A percentile compares a stretch with the other conserved stretches of the same genome.
Evolutionary conservation across 2,797 vertebrate genomes (phyloP).

Genomic region (Potorous gilbertii): DNA sequence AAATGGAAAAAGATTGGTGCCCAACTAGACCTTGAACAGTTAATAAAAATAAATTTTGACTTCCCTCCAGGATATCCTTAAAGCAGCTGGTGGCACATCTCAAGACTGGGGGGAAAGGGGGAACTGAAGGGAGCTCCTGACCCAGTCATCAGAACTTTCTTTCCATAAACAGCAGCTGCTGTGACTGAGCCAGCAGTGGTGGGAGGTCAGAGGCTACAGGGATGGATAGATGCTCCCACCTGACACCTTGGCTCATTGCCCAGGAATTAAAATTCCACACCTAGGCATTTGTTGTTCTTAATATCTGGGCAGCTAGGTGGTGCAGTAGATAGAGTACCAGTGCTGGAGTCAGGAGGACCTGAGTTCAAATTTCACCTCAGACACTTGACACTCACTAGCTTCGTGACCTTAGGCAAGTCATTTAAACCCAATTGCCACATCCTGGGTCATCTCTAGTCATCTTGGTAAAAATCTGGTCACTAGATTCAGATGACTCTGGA

Average conservation of each 20-base stretch:
- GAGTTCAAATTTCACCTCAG: no score
- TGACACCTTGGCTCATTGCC: constrained; percentile 23
- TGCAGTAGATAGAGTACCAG: no score
- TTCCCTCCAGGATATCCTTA: not conserved
- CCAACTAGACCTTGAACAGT: not conserved
- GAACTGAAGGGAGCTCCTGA: not conserved
- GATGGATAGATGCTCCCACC: constrained; percentile 26
- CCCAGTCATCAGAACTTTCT: not conserved
- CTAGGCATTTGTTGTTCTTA: not conserved
- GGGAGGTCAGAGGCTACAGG: not conserved
- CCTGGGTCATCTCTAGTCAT: no score
- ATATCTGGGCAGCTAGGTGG: not conserved
- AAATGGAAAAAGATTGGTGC: not conserved
- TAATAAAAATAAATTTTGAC: not conserved
- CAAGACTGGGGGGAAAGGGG: not conserved
- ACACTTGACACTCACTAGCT: no score
- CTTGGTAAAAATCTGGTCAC: no score
- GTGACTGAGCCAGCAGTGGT: not conserved
- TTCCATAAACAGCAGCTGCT: not conserved
- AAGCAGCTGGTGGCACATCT: constrained; percentile 9
- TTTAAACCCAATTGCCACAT: no score
- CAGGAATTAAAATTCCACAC: constrained; percentile 17
- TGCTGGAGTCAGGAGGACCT: no score
- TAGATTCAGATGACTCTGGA: no score
- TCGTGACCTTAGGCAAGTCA: no score